Evolutionary conservation across 2,888 invertebrate genomes (phyloP).

Genomic region (Esperia sulphurella): DNA sequence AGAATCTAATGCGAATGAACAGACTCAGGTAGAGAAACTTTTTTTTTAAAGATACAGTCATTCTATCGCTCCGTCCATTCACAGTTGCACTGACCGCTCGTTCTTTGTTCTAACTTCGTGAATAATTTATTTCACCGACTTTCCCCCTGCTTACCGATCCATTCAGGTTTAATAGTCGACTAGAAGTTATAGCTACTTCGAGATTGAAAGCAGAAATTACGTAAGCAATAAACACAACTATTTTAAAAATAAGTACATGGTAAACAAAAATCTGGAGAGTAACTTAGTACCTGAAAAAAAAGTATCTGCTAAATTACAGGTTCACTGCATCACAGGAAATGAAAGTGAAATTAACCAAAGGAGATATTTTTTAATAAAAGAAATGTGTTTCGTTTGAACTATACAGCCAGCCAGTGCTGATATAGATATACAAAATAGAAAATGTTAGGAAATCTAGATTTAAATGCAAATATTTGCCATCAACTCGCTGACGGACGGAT

Average conservation of each 20-base stretch:
- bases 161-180: background rate
- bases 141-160: background rate
- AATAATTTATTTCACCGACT: constrained; percentile 17
- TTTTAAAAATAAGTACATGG: too few relatives aligned
- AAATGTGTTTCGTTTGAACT: too few relatives aligned
- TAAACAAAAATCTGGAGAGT: too few relatives aligned
- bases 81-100: constrained; percentile 28
- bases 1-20: constrained; percentile 40
- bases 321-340: too few relatives aligned
- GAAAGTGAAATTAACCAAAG: too few relatives aligned
- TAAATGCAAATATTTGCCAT: background rate
- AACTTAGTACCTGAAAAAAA: too few relatives aligned
- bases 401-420: too few relatives aligned
- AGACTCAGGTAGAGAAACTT: constrained; percentile 52
- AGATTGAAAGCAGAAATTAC: background rate
- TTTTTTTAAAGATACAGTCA: constrained; percentile 36
- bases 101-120: constrained; percentile 38
- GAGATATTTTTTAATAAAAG: too few relatives aligned
- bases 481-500: background rate
- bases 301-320: too few relatives aligned
- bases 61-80: constrained; percentile 42
- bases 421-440: too few relatives aligned
- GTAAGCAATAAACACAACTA: background rate
- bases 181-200: background rate
- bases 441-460: too few relatives aligned